phyloP scores from a whole-genome alignment of 1,140 invertebrate genomes.

The Oscheius sp. region DNA sequence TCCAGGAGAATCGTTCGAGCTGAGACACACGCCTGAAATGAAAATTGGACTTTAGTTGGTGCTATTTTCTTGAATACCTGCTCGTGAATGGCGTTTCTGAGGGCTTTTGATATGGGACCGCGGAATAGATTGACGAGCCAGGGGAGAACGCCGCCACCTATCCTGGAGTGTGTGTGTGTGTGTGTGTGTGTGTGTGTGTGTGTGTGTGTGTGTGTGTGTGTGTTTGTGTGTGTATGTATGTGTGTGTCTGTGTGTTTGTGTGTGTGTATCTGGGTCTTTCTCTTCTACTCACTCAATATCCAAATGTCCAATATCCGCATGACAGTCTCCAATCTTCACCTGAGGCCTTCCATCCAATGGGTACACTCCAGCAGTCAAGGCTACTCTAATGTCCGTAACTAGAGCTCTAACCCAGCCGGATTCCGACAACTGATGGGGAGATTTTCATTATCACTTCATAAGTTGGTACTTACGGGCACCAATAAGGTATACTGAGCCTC shows the following conservation, averaged over 20 bases:
- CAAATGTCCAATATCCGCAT: constrained; percentile 39
- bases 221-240: too few species aligned
- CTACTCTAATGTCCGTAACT: constrained; percentile 44
- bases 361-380: constrained; percentile 36
- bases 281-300: constrained; percentile 28
- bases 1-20: constrained; percentile 40
- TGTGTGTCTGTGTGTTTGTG: too few species aligned
- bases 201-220: neutral
- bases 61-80: constrained; percentile 42
- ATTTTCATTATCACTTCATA: neutral
- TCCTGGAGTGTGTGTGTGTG: constrained; percentile 2
- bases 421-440: constrained; percentile 12
- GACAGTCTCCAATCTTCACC: constrained; percentile 40
- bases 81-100: constrained; percentile 48
- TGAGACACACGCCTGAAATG: constrained; percentile 48
- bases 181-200: neutral
- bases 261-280: neutral
- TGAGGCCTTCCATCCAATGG: constrained; percentile 43
- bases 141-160: constrained; percentile 52
- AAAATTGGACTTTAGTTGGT: constrained; percentile 8
- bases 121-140: constrained; percentile 58
- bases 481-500: constrained; percentile 47
- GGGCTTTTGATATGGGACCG: constrained; percentile 30
- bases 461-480: constrained; percentile 39
- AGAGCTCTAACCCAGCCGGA: constrained; percentile 48